Evolutionary conservation across 2,797 vertebrate genomes (phyloP), one percentile per base, ranked within the genome.

Genomic region (Corythornis leucogaster): DNA sequence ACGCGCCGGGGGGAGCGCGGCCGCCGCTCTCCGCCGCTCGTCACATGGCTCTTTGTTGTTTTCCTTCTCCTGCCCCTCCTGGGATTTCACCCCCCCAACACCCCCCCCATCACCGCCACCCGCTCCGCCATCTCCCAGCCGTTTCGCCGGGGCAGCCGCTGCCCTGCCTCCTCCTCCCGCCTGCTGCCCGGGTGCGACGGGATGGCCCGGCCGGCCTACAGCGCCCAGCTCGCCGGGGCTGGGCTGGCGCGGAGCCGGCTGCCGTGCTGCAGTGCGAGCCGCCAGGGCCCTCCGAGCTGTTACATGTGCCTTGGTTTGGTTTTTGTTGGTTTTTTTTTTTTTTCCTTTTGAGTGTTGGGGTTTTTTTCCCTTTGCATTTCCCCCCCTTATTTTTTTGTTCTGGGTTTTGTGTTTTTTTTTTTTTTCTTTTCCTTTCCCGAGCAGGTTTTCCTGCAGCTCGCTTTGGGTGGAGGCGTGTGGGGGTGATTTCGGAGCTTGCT

Each of bases 11-110:
- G 70, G 89, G 69, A 87, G 90, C 61, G 80, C 40, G 86, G 82
- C 80, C 57, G 93, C 77, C 40, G 51, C 53, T 61, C 80, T 85
- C 80, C 57, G 93, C 77, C 40, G 51, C 53, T 61, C 80, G 92
- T 85, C 94, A 93, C 89, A 90, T 73, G 92, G 84, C 64, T 85
- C 92, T 88, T 90, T 93, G 89, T 93, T 93, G 83, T 85, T 87
- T 79, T 85, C 50, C 54, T 82, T 64, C 89, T 33, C 33, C 33
- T 33, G 35, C 35, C 35, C 35, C 93, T 89, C 45, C 58, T 67
- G 91, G 75, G 89, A n/a, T 91, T 69, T 26, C 21, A 55, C 48
- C 33, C n/a, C 33, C 33, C 66, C 54, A 11, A 35, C 35, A 11
- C 35, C 35, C 45, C 45, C 46, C 21, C 21, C 46, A 48, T 48